A percentile compares a stretch with the other conserved stretches of the same genome.
These are phyloP conservation scores for Ashinkailepas kermadecensis DNA, from an alignment of 2,888 invertebrate species.

Conservation along the genomic window DNA sequence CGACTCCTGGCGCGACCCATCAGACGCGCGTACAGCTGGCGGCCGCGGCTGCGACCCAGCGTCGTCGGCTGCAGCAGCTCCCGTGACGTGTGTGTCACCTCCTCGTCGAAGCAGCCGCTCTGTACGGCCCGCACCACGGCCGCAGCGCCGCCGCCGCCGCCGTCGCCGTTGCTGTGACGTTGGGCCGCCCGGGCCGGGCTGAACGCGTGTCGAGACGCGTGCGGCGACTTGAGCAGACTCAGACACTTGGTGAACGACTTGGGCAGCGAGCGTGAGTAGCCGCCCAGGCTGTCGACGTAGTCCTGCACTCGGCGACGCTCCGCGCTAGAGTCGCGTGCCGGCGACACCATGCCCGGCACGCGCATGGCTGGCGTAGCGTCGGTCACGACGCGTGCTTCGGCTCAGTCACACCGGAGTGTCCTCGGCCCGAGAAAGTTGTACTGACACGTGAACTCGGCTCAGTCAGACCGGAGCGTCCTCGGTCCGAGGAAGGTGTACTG, in stretches of 20 bases:
- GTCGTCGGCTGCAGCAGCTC: conserved; percentile 9
- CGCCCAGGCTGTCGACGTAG: conserved; percentile 18
- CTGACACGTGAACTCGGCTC: too few species aligned
- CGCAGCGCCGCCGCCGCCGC: neutral
- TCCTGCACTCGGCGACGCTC: conserved; percentile 16
- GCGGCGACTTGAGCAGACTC: conserved; percentile 13
- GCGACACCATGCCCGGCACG: neutral
- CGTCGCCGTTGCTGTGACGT: neutral
- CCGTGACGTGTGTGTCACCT: neutral
- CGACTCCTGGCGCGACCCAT: conserved; percentile 24
- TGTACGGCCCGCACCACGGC: conserved; percentile 6
- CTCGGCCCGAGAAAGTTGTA: too few species aligned
- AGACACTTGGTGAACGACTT: conserved; percentile 21
- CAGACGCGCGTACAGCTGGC: conserved; percentile 26
- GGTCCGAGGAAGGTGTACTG: too few species aligned
- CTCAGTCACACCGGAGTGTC: too few species aligned
- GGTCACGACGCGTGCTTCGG: too few species aligned
- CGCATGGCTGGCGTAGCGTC: neutral
- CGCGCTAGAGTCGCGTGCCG: neutral
- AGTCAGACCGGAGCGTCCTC: too few species aligned
- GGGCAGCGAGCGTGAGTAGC: conserved; percentile 5
- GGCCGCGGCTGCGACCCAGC: conserved; percentile 3
- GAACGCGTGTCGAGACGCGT: neutral
- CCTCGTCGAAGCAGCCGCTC: neutral
- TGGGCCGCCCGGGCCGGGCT: neutral